Evolutionary conservation across 1,140 invertebrate species (phyloP).

Genomic region (Formica selysi): DNA sequence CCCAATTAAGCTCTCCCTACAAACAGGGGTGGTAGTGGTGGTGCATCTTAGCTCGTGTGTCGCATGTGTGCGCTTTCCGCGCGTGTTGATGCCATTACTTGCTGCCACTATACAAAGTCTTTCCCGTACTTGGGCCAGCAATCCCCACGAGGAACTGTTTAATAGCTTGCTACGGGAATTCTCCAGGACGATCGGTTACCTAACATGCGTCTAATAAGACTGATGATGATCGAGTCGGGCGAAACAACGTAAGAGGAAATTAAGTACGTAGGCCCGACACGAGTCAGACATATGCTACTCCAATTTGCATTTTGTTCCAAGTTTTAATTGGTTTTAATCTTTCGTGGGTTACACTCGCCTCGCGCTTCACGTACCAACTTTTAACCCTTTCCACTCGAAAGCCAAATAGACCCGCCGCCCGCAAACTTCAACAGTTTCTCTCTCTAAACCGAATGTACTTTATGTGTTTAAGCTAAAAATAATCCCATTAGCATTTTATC

Average conservation of each 20-base stretch:
- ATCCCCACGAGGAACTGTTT: slow-evolving; percentile 32
- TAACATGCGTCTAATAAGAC: slow-evolving; percentile 60
- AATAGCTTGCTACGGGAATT: slow-evolving; percentile 69
- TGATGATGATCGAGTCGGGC: slow-evolving; percentile 52
- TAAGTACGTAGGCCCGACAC: slow-evolving; percentile 18
- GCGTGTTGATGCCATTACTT: slow-evolving; percentile 5
- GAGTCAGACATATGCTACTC: slow-evolving; percentile 33
- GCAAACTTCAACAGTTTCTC: slow-evolving; percentile 3
- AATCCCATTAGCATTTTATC: slow-evolving; percentile 1
- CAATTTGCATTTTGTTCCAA: slow-evolving; percentile 63
- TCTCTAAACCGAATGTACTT: not conserved
- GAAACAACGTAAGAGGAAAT: slow-evolving; percentile 65
- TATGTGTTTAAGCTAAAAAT: not conserved
- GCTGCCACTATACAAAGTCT: slow-evolving; percentile 32
- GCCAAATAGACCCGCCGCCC: slow-evolving; percentile 17
- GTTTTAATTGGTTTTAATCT: slow-evolving; percentile 59
- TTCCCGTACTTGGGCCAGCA: slow-evolving; percentile 9
- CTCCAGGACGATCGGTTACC: slow-evolving; percentile 57
- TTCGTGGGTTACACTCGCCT: slow-evolving; percentile 4
- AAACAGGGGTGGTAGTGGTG: not conserved
- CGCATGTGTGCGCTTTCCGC: slow-evolving; percentile 4
- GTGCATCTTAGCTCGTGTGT: not conserved
- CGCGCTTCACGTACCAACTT: slow-evolving; percentile 38
- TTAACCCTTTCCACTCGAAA: slow-evolving; percentile 45
- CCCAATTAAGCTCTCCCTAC: slow-evolving; percentile 67